phyloP scores from a whole-genome alignment of 2,113 vertebrate species.

The Xiphias gladius region DNA sequence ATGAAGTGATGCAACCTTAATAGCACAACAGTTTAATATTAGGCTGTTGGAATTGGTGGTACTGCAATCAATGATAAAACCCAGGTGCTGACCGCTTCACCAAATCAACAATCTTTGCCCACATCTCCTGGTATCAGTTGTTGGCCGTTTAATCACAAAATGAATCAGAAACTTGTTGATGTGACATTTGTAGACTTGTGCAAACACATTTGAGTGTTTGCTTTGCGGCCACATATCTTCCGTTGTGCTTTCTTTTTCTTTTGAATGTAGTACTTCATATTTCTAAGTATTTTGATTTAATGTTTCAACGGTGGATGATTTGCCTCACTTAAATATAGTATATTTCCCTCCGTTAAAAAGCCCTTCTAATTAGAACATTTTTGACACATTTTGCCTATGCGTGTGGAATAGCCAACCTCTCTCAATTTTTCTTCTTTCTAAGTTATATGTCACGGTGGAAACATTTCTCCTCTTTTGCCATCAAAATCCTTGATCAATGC shows the following conservation, averaged over 20 bases:
- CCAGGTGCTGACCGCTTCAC: background rate
- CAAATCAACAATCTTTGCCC: background rate
- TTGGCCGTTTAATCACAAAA: background rate
- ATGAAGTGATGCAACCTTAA: slow-evolving; percentile 1
- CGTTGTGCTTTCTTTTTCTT: background rate
- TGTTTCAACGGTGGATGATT: slow-evolving; percentile 16
- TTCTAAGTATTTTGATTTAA: slow-evolving; percentile 1
- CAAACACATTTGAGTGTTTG: background rate
- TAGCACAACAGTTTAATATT: slow-evolving; percentile 11
- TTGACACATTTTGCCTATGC: background rate
- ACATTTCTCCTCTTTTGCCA: background rate
- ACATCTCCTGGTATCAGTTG: background rate
- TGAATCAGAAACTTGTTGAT: background rate
- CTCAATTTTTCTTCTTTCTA: slow-evolving; percentile 10
- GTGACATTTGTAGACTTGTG: background rate
- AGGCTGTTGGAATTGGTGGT: background rate
- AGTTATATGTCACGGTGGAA: background rate
- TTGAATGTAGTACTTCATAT: background rate
- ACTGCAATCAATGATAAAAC: slow-evolving; percentile 1
- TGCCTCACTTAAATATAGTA: background rate
- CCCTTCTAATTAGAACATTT: background rate
- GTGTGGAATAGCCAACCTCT: background rate
- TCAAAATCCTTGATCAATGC: background rate
- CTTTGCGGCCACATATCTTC: background rate
- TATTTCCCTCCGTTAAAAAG: background rate